Percentiles rank a stretch among this genome's conserved stretches.
Conservation (phyloP, 2,797 vertebrate genomes). For the Hozukius guyotensis region DNA sequence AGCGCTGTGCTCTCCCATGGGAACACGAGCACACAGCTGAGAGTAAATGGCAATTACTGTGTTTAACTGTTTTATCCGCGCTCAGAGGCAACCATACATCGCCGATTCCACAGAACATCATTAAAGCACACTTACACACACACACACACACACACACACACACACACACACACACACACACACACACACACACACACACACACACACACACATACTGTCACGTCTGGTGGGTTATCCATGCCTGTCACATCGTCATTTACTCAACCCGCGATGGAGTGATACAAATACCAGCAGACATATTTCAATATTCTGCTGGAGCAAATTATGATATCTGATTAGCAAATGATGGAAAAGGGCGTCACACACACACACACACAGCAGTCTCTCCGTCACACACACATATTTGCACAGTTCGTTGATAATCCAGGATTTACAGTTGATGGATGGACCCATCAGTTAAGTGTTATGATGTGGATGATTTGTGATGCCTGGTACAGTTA, state of each 20-base stretch:
- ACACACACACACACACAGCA: neutral
- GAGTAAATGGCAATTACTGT: slow-evolving; percentile 81
- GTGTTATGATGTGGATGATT: neutral
- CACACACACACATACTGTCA: neutral
- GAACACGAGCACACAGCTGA: slow-evolving; percentile 70
- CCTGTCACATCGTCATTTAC: slow-evolving; percentile 75
- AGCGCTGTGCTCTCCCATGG: slow-evolving; percentile 65
- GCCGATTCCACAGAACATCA: slow-evolving; percentile 69
- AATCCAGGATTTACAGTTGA: slow-evolving; percentile 20
- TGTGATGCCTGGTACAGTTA: neutral
- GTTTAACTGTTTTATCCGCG: slow-evolving; percentile 75
- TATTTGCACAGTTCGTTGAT: slow-evolving; percentile 12
- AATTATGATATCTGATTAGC: slow-evolving; percentile 73
- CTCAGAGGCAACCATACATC: slow-evolving; percentile 70
- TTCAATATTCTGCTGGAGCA: slow-evolving; percentile 66
- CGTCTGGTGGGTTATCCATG: slow-evolving; percentile 63
- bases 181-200: slow-evolving; percentile 28
- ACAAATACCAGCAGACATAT: slow-evolving; percentile 67
- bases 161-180: neutral
- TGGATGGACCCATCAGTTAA: slow-evolving; percentile 40
- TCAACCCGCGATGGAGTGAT: slow-evolving; percentile 69
- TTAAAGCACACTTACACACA: slow-evolving; percentile 64
- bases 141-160: slow-evolving; percentile 30
- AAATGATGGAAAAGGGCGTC: slow-evolving; percentile 50
- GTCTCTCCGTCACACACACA: neutral